phyloP scores from a whole-genome alignment of 2,888 invertebrate species.

The Microctonus brassicae region DNA sequence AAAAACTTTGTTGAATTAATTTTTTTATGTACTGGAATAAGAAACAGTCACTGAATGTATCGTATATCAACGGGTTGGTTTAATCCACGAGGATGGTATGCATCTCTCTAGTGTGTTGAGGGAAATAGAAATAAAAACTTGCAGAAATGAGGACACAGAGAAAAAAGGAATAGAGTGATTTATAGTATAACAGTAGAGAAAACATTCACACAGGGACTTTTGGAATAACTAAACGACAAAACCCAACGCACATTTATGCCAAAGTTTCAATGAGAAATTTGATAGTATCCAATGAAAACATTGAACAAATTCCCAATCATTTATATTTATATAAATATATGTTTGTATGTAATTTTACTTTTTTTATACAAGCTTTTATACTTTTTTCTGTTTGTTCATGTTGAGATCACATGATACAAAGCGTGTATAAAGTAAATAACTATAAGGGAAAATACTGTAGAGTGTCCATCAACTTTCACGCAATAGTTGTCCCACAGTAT shows the following conservation, averaged over 20 bases:
- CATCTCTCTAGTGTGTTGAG: not conserved
- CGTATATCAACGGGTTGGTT: not conserved
- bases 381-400: conserved; percentile 48
- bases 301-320: not conserved
- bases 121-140: not conserved
- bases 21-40: not conserved
- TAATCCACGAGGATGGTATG: not conserved
- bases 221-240: not conserved
- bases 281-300: not conserved
- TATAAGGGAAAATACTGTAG: not conserved
- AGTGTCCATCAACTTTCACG: conserved; percentile 42
- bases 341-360: conserved; percentile 20
- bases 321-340: not conserved
- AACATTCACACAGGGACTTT: not conserved
- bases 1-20: too few relatives aligned
- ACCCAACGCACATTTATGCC: not conserved
- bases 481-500: conserved; percentile 46
- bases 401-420: conserved; percentile 44
- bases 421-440: conserved; percentile 37
- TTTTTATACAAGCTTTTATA: conserved; percentile 42
- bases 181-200: not conserved
- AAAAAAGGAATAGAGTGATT: not conserved
- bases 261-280: not conserved
- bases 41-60: not conserved
- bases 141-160: not conserved